Conservation (phyloP, 2,888 invertebrate genomes). For the Ennomos erosarius region DNA sequence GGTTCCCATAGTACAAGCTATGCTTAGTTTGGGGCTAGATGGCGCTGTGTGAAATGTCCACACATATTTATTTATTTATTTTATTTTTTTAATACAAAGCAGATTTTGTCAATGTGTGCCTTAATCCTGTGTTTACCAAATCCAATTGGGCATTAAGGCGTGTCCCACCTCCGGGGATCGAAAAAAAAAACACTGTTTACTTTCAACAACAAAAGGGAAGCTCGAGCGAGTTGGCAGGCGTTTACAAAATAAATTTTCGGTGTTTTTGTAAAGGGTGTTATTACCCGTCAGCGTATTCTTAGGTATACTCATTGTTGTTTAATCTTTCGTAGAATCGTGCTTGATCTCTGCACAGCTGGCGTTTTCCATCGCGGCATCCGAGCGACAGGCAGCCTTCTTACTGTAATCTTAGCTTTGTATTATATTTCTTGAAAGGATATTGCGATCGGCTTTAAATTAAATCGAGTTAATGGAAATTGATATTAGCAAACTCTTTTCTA, state of each 20-base stretch:
- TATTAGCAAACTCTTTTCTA: background rate
- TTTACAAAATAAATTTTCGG: slow-evolving; percentile 70
- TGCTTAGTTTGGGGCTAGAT: too few species aligned
- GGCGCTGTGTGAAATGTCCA: too few species aligned
- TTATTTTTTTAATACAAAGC: too few species aligned
- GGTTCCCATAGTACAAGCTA: too few species aligned
- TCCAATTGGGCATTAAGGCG: slow-evolving; percentile 53
- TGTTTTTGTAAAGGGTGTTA: slow-evolving; percentile 53
- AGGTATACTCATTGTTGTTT: slow-evolving; percentile 57
- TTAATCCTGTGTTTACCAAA: slow-evolving; percentile 44
- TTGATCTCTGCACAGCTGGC: slow-evolving; percentile 60
- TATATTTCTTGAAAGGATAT: slow-evolving; percentile 28
- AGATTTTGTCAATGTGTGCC: slow-evolving; percentile 30
- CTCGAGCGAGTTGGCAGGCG: slow-evolving; percentile 51
- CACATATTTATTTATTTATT: too few species aligned
- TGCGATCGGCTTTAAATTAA: slow-evolving; percentile 24
- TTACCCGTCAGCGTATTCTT: slow-evolving; percentile 55
- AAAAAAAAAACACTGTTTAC: slow-evolving; percentile 63
- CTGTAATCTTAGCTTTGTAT: slow-evolving; percentile 27
- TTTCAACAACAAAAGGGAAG: slow-evolving; percentile 63
- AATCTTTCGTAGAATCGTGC: slow-evolving; percentile 59
- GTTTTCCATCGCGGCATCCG: slow-evolving; percentile 36
- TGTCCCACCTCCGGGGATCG: slow-evolving; percentile 46
- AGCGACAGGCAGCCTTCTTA: slow-evolving; percentile 15
- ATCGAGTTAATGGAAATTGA: slow-evolving; percentile 17